Evolutionary conservation across 1,140 invertebrate species (phyloP).

Genomic region (Lasioglossum albipes): DNA sequence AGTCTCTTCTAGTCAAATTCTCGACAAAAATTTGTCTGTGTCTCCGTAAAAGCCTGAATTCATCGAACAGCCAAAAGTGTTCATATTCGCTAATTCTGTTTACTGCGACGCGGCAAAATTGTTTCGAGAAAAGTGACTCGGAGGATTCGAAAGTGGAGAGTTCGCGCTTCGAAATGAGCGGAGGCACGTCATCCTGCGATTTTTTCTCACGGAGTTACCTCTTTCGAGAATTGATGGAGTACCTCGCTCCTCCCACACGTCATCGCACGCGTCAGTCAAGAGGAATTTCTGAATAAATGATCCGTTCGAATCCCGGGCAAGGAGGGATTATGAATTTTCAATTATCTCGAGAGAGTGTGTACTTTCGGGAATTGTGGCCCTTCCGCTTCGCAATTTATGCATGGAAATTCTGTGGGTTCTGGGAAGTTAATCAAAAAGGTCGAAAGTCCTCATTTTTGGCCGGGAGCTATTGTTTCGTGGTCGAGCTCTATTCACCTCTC

Average conservation of each 20-base stretch:
- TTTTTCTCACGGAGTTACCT: no score
- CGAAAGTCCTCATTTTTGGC: neutral
- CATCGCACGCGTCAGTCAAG: neutral
- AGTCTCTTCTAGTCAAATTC: no score
- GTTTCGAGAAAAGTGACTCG: no score
- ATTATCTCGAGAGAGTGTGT: neutral
- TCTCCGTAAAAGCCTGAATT: no score
- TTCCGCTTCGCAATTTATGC: neutral
- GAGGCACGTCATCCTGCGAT: no score
- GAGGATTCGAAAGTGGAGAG: no score
- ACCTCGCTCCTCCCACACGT: neutral
- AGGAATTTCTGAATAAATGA: slow-evolving; percentile 18
- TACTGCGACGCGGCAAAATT: no score
- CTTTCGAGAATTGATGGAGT: neutral
- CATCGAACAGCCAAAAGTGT: no score
- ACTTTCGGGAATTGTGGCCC: neutral
- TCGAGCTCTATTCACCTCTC: no score
- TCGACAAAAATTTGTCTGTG: no score
- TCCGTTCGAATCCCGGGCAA: neutral
- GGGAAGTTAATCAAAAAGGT: neutral
- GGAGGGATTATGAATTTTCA: slow-evolving; percentile 4
- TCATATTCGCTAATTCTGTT: no score
- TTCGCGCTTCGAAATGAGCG: no score
- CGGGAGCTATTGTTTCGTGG: neutral
- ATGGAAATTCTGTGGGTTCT: neutral